Percentiles rank a stretch among this genome's conserved stretches.
phyloP scores from a whole-genome alignment of 2,113 vertebrate genomes.

The Muscicapa adusta region DNA sequence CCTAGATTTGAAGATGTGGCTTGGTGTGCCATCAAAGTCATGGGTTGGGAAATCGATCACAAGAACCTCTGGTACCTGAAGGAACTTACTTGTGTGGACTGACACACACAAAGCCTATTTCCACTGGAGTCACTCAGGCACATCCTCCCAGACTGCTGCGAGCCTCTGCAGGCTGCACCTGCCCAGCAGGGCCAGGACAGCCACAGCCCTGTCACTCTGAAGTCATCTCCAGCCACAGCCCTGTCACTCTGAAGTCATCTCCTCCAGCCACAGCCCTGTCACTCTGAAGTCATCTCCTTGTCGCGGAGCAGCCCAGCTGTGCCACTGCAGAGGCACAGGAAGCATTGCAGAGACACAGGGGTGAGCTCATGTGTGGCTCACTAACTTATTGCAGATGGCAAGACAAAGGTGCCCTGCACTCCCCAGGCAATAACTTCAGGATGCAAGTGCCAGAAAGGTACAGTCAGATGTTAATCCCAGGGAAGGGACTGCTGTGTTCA shows the following conservation, averaged over 20 bases:
- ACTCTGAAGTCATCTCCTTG: not conserved
- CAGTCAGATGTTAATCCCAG: not conserved
- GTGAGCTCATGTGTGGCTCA: not conserved
- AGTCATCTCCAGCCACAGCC: not conserved
- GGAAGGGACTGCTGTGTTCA: not conserved
- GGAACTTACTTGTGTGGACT: not conserved
- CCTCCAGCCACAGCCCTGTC: not conserved
- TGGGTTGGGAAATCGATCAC: not conserved
- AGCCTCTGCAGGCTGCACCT: not conserved
- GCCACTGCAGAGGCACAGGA: not conserved
- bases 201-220: not conserved
- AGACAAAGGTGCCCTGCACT: not conserved
- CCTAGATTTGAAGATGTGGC: not conserved
- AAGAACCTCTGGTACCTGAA: not conserved
- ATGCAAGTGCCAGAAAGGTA: not conserved
- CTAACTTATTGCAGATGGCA: not conserved
- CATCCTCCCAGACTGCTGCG: not conserved
- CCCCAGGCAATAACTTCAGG: not conserved
- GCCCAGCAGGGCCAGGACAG: not conserved
- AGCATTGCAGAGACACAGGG: not conserved
- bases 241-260: not conserved
- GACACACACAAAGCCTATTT: not conserved
- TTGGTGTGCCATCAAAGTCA: not conserved
- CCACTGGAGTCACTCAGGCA: not conserved
- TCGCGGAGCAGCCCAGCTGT: not conserved